Evolutionary conservation across 2,888 invertebrate species (phyloP), one percentile per base, ranked within the genome.

Genomic region (Leucophora obtusa): DNA sequence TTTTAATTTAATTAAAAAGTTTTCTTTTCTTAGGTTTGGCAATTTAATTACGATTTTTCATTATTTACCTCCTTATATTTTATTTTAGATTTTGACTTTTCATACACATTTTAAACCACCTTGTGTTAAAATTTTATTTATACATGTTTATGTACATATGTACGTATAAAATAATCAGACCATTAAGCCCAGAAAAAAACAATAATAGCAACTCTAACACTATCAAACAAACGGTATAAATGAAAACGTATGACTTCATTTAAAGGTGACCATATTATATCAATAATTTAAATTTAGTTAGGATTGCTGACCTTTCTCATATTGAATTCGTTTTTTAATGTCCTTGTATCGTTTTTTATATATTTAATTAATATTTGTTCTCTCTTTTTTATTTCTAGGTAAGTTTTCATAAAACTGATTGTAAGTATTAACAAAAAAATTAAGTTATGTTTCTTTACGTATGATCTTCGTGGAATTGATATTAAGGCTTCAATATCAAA

Each of bases 341-440:
- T 21, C 14, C n/a, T 10, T 53, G 0, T 53, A 14, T 38, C 10
- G 28, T 66, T 59, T 58, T 38, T 33, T 14, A 51, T 11, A 66
- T 72, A 51, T 11, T 38, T 38, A 11, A 38, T 38, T 38, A 38
- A 38, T 1, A 38, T 11, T 3, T 21, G 21, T 21, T 60, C 5
- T 60, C 18, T 63, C n/a, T 68, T 15, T 66, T 38, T 73, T 65
- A 24, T 68, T 74, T 74, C 21, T 56, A 74, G 74, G 74, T 74
- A 74, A 74, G 74, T 74, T 28, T 28, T 28, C 28, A 6, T 28
- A 6, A 28, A 7, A 7, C 1, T 28, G 7, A 28, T 28, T 28
- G 28, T 28, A 28, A 28, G 28, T 28, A 28, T 28, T 28, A 28
- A 28, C 6, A 28, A 28, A 28, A 28, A 6, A 7, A 7, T 28